A percentile compares a stretch with the other conserved stretches of the same genome.
Evolutionary conservation across 2,888 invertebrate genomes (phyloP).

Genomic region (Clistopyga incitator): DNA sequence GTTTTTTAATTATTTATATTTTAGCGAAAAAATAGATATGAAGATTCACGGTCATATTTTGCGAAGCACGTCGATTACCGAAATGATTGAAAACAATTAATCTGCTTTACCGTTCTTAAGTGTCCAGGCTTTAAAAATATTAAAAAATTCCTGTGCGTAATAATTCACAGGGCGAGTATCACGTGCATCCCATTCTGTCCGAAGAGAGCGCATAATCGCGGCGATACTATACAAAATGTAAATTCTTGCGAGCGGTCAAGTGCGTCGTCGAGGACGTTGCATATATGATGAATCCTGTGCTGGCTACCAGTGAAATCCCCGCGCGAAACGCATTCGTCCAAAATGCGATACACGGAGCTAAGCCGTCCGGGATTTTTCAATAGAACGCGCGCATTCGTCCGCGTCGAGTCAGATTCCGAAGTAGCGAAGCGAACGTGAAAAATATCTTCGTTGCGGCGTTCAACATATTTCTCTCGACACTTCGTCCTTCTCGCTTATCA

Average conservation of each 20-base stretch:
- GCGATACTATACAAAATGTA: not conserved
- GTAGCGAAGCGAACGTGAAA: constrained; percentile 35
- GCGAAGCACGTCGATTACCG: too few relatives aligned
- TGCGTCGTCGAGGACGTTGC: constrained; percentile 4
- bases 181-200: not conserved
- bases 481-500: not conserved
- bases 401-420: constrained; percentile 31
- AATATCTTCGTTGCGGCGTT: constrained; percentile 2
- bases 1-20: too few relatives aligned
- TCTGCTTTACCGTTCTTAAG: too few relatives aligned
- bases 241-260: constrained; percentile 16
- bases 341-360: constrained; percentile 22
- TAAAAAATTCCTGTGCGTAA: not conserved
- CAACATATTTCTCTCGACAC: not conserved
- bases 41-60: too few relatives aligned
- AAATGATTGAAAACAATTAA: too few relatives aligned
- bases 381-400: constrained; percentile 41
- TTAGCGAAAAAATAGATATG: too few relatives aligned
- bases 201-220: constrained; percentile 6
- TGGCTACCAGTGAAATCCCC: not conserved
- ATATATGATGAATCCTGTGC: constrained; percentile 4
- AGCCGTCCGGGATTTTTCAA: constrained; percentile 41
- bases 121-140: too few relatives aligned
- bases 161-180: not conserved
- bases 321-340: constrained; percentile 42